Conservation (phyloP, 1,140 invertebrate genomes). For the Chlorops oryzae region DNA sequence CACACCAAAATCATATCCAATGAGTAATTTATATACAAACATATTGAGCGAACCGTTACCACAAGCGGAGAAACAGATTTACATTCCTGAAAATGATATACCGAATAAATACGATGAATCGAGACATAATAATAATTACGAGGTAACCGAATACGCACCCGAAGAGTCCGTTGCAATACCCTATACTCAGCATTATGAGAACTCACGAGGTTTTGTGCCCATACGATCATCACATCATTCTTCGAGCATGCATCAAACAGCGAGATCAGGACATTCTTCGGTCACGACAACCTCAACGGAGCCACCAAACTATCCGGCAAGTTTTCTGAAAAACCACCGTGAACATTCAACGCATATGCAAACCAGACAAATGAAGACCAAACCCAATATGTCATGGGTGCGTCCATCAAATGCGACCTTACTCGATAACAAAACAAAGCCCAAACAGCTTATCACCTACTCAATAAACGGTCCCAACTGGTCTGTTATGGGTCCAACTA, state of each 20-base stretch:
- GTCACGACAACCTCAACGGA: constrained; percentile 28
- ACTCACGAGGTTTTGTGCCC: constrained; percentile 29
- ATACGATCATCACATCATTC: constrained; percentile 8
- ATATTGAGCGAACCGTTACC: constrained; percentile 31
- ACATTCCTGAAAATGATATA: constrained; percentile 14
- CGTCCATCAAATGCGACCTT: not conserved
- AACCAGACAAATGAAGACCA: no score
- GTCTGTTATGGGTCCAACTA: no score
- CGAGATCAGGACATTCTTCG: not conserved
- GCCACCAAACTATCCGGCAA: constrained; percentile 33
- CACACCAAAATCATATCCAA: constrained; percentile 23
- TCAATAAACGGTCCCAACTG: not conserved
- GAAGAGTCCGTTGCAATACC: constrained; percentile 19
- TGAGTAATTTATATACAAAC: constrained; percentile 33
- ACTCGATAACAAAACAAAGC: not conserved
- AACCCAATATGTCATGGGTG: not conserved
- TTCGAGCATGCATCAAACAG: constrained; percentile 5
- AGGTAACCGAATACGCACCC: constrained; percentile 34
- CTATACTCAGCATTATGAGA: not conserved
- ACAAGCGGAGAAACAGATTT: constrained; percentile 34
- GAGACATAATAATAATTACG: constrained; percentile 15
- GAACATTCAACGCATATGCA: constrained; percentile 22
- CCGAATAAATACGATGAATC: constrained; percentile 24
- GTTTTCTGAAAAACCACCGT: constrained; percentile 30
- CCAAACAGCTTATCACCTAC: not conserved